Evolutionary conservation across 2,888 invertebrate species (phyloP), one percentile per base, ranked within the genome.

Genomic region (Lithophane ornitopus): DNA sequence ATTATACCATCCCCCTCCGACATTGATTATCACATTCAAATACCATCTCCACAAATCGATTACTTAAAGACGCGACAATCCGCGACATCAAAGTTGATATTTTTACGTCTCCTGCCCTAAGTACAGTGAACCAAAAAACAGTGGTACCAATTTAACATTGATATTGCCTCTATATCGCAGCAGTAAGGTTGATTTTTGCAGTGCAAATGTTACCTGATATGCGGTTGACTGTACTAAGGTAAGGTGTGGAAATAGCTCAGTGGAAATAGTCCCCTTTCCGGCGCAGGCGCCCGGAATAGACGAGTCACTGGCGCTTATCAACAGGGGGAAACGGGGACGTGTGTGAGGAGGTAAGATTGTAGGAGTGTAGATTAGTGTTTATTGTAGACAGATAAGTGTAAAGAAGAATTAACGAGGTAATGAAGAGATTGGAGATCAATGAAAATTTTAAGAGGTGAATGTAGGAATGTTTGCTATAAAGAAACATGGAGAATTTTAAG

Each of bases 211-310:
- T 56, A 67, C 56, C 54, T 39, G 67, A 54, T 67, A 34, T n/a
- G 1, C 16, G n/a, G 34, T n/a, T 67, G 34, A n/a, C n/a, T 19
- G 82, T 81, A 65, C 26, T 49, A 49, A 90, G 89, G 87, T 85
- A 82, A 88, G 82, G 71, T 68, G 88, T 88, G 80, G 85, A 89
- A 91, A 91, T 91, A 91, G 88, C 77, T 9, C 8, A 58, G 63
- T 86, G 76, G 66, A 89, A 91, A 91, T 91, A 91, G 89, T 81
- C 89, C 90, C 91, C 91, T 89, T 89, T 91, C 91, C 91, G 59
- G 56, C 56, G 49, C 49, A 89, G 85, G 34, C 79, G 91, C 85
- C 88, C 46, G 75, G 86, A 90, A 91, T 91, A 91, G 76, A 65
- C 76, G 56, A 82, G 86, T 86, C 88, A 85, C 68, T 65, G 65